Evolutionary conservation across 2,888 invertebrate genomes (phyloP).

Genomic region (Ophion ellenae): DNA sequence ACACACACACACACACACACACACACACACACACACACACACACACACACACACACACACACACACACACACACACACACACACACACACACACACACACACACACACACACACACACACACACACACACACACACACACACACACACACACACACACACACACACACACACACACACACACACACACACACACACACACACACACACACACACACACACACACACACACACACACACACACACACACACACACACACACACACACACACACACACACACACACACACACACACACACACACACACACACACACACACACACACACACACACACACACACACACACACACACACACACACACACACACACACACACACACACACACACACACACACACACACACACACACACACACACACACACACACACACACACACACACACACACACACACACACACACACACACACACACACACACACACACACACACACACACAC

Average conservation of each 20-base stretch:
- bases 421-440: neutral
- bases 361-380: neutral
- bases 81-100: neutral
- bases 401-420: neutral
- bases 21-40: neutral
- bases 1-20: neutral
- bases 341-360: neutral
- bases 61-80: neutral
- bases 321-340: neutral
- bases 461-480: neutral
- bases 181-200: neutral
- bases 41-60: neutral
- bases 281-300: neutral
- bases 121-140: neutral
- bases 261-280: neutral
- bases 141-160: neutral
- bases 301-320: neutral
- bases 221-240: neutral
- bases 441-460: neutral
- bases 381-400: neutral
- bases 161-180: neutral
- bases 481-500: neutral
- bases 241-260: neutral
- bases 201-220: neutral
- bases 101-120: neutral